These are phyloP conservation scores for Gonioctena quinquepunctata DNA, from an alignment of 1,140 invertebrate genomes.

Conservation along the genomic window DNA sequence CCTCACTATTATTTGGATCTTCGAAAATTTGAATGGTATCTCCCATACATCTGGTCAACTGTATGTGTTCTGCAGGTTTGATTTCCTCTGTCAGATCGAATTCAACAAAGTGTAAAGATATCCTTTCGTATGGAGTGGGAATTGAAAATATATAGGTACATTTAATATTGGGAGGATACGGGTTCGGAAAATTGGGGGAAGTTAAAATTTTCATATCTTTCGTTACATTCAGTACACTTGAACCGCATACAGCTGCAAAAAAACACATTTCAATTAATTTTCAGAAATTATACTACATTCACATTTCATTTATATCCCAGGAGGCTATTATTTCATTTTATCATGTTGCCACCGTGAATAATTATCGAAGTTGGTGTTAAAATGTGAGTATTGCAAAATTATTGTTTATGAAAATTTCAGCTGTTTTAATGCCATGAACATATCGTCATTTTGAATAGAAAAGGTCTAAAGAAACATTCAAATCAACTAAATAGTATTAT, in stretches of 20 bases:
- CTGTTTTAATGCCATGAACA: too few species aligned
- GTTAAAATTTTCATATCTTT: constrained; percentile 56
- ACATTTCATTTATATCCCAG: too few species aligned
- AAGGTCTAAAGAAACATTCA: too few species aligned
- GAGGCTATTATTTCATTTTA: too few species aligned
- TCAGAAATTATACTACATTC: too few species aligned
- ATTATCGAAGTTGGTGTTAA: too few species aligned
- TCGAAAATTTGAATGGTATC: constrained; percentile 59
- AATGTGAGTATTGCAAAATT: too few species aligned
- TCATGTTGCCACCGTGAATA: too few species aligned
- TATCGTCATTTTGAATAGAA: too few species aligned
- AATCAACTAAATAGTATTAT: too few species aligned
- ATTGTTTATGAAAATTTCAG: too few species aligned
- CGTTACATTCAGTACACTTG: constrained; percentile 48
- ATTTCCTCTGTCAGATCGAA: constrained; percentile 60
- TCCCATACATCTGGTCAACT: constrained; percentile 50
- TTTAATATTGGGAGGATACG: constrained; percentile 59
- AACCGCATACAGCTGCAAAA: constrained; percentile 58
- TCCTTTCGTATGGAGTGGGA: constrained; percentile 43
- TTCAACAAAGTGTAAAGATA: constrained; percentile 62
- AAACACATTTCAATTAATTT: too few species aligned
- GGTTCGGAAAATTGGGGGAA: constrained; percentile 66
- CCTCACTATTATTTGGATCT: constrained; percentile 41
- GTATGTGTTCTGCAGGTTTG: constrained; percentile 42
- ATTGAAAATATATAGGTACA: constrained; percentile 64